Evolutionary conservation across 2,797 vertebrate species (phyloP).

Genomic region (Muscicapa striata): DNA sequence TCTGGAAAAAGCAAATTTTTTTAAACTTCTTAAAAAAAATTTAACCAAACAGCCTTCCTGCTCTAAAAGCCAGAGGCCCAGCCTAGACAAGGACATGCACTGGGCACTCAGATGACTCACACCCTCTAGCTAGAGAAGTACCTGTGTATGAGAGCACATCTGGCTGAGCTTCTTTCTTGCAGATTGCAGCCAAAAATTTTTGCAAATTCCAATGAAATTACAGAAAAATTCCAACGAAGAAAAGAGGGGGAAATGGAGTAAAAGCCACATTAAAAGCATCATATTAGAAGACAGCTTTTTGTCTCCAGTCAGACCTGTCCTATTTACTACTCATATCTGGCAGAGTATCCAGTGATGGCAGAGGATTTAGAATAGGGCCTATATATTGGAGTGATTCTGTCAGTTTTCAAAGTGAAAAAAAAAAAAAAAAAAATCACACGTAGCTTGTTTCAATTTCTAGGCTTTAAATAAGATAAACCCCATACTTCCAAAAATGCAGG

Average conservation of each 20-base stretch:
- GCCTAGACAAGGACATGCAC: neutral
- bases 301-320: neutral
- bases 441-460: neutral
- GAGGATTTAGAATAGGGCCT: neutral
- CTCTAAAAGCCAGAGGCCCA: neutral
- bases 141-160: neutral
- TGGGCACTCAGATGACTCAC: neutral
- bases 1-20: neutral
- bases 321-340: rapidly evolving
- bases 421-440: neutral
- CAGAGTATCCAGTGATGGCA: neutral
- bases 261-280: neutral
- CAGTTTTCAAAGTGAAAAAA: neutral
- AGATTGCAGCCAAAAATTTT: neutral
- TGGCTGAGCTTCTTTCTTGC: neutral
- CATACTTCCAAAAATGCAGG: neutral
- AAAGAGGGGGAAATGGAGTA: neutral
- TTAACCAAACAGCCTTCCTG: neutral
- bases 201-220: neutral
- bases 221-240: neutral
- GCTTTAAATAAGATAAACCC: conserved; percentile 11
- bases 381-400: neutral
- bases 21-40: neutral
- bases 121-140: neutral
- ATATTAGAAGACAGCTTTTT: neutral